Conservation (phyloP, 2,888 invertebrate species). For the Melieria picta region DNA sequence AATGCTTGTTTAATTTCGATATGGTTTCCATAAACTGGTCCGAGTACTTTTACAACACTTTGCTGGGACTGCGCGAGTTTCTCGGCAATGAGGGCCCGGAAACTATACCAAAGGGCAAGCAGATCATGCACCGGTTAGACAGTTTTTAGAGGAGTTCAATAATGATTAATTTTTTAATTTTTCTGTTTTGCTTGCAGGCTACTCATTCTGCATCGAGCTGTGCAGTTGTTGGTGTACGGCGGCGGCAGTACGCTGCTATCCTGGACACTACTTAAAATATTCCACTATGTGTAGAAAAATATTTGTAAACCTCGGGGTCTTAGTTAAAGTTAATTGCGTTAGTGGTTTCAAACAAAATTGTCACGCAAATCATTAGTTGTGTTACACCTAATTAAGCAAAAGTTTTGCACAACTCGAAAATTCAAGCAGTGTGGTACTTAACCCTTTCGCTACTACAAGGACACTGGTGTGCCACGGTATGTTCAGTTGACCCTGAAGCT, state of each 20-base stretch:
- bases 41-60: slow-evolving; percentile 66
- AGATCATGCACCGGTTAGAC: slow-evolving; percentile 71
- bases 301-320: too few relatives aligned
- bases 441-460: too few relatives aligned
- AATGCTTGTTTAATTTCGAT: slow-evolving; percentile 76
- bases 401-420: too few relatives aligned
- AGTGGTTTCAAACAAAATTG: too few relatives aligned
- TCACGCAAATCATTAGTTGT: too few relatives aligned
- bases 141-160: not conserved
- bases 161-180: slow-evolving; percentile 3
- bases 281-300: not conserved
- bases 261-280: slow-evolving; percentile 38
- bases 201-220: slow-evolving; percentile 50
- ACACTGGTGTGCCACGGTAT: too few relatives aligned
- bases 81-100: slow-evolving; percentile 82
- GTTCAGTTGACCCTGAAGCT: too few relatives aligned
- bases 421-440: too few relatives aligned
- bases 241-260: slow-evolving; percentile 40
- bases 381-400: too few relatives aligned
- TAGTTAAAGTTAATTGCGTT: too few relatives aligned
- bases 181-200: slow-evolving; percentile 45
- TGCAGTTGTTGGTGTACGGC: slow-evolving; percentile 48
- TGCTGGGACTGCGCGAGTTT: slow-evolving; percentile 78
- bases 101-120: slow-evolving; percentile 72
- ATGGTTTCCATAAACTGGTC: slow-evolving; percentile 78